A percentile compares a stretch with the other conserved stretches of the same genome.
phyloP scores from a whole-genome alignment of 2,113 vertebrate genomes.

The Cepphus grylle region DNA sequence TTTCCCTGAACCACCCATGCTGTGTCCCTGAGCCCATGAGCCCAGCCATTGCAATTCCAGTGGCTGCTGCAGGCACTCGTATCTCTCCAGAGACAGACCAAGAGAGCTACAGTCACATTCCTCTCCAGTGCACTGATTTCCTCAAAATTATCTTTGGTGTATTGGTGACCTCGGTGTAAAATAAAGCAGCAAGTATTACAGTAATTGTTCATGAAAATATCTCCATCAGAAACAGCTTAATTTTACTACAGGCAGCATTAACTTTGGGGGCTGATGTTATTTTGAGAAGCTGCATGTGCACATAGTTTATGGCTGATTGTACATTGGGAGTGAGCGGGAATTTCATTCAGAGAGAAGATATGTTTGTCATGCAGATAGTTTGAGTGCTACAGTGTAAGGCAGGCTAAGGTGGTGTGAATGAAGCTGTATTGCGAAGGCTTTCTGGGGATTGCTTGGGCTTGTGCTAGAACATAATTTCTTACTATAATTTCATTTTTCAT shows the following conservation, averaged over 20 bases:
- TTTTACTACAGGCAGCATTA: not conserved
- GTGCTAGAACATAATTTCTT: not conserved
- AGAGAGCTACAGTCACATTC: not conserved
- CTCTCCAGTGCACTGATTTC: not conserved
- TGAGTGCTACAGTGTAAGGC: not conserved
- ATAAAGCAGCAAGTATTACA: not conserved
- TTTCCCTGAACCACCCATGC: not conserved
- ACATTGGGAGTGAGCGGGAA: not conserved
- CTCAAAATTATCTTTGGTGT: not conserved
- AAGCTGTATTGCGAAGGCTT: not conserved
- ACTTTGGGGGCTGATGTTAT: not conserved
- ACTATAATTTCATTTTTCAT: not conserved
- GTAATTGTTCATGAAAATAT: not conserved
- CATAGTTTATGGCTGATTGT: not conserved
- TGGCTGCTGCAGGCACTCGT: not conserved
- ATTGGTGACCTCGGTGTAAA: not conserved
- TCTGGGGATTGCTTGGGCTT: not conserved
- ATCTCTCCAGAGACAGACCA: not conserved
- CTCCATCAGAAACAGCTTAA: not conserved
- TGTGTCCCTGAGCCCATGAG: fast-evolving
- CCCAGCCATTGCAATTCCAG: not conserved
- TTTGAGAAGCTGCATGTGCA: not conserved
- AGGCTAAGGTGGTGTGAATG: not conserved
- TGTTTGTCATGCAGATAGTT: not conserved
- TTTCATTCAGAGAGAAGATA: not conserved